Percentiles rank a stretch among this genome's conserved stretches.
Evolutionary conservation across 2,113 vertebrate species (phyloP).

Genomic region (Odocoileus virginianus): DNA sequence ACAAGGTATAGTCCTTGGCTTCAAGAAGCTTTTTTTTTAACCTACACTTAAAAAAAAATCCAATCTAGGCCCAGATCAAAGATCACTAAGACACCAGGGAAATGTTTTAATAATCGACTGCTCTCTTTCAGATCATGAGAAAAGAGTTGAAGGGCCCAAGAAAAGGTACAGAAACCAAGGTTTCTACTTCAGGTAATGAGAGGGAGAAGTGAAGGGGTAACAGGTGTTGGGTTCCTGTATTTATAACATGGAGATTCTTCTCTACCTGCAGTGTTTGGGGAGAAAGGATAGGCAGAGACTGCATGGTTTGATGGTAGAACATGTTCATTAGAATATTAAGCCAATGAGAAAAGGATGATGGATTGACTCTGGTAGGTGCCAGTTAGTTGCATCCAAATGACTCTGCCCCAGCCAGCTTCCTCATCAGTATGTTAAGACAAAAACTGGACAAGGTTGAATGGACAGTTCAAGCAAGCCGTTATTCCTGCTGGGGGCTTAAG

Average conservation of each 20-base stretch:
- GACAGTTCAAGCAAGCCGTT: not conserved
- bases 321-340: not conserved
- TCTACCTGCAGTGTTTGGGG: not conserved
- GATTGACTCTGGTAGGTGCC: not conserved
- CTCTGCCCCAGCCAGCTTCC: not conserved
- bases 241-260: not conserved
- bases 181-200: not conserved
- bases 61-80: not conserved
- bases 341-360: not conserved
- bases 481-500: not conserved
- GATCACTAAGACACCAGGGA: not conserved
- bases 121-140: not conserved
- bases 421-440: not conserved
- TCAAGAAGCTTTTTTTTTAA: constrained; percentile 14
- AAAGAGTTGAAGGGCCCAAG: not conserved
- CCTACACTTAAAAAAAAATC: not conserved
- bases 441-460: not conserved
- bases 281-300: not conserved
- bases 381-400: not conserved
- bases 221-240: not conserved
- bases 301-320: not conserved
- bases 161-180: not conserved
- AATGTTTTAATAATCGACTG: not conserved
- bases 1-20: not conserved
- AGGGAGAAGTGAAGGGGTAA: not conserved